Evolutionary conservation across 2,888 invertebrate species (phyloP).

Genomic region (Pasiphila rectangulata): DNA sequence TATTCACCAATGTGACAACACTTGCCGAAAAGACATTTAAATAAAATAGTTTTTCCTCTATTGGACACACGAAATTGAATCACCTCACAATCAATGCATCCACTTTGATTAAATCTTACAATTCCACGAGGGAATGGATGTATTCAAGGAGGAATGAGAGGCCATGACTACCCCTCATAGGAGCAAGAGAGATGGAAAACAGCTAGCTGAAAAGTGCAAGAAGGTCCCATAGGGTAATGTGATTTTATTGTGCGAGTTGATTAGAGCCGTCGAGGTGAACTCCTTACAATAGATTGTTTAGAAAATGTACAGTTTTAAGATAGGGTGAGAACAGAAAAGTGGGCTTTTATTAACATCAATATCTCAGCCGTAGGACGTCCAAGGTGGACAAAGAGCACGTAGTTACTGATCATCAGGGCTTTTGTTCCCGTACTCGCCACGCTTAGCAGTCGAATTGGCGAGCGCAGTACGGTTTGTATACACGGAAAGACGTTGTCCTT

Average conservation of each 20-base stretch:
- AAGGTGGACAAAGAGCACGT: no score
- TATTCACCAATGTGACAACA: no score
- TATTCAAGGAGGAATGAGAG: constrained; percentile 1
- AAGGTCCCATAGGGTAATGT: constrained; percentile 12
- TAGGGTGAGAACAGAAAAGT: no score
- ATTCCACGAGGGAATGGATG: constrained; percentile 5
- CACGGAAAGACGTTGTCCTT: no score
- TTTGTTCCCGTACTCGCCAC: no score
- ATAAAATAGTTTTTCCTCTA: background rate
- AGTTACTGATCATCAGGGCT: no score
- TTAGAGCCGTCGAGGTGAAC: constrained; percentile 17
- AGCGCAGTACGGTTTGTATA: no score
- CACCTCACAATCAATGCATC: constrained; percentile 15
- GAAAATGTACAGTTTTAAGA: no score
- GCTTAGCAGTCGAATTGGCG: no score
- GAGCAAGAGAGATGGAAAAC: constrained; percentile 3
- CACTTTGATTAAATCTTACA: constrained; percentile 19
- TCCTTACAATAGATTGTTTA: background rate
- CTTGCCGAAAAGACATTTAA: no score
- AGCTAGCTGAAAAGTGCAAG: constrained; percentile 20
- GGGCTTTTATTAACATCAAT: no score
- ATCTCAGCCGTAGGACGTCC: no score
- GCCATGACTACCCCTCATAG: background rate
- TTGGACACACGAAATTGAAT: constrained; percentile 15
- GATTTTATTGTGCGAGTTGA: constrained; percentile 27